Evolutionary conservation across 2,888 invertebrate genomes (phyloP).

Genomic region (Phortica okadai): DNA sequence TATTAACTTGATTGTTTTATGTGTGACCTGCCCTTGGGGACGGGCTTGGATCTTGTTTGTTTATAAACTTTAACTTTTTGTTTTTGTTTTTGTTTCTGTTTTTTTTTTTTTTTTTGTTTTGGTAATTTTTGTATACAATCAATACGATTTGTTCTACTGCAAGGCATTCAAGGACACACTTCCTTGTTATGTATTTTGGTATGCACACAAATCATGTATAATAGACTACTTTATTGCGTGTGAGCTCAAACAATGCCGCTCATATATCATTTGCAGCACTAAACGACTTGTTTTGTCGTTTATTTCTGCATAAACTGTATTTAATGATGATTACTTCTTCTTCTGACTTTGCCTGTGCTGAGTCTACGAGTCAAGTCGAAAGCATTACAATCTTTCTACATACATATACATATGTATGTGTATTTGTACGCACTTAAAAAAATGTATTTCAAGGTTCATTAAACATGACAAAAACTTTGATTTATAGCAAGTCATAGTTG

Average conservation of each 20-base stretch:
- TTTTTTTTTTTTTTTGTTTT: background rate
- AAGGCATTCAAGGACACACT: background rate
- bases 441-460: slow-evolving; percentile 20
- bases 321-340: slow-evolving; percentile 25
- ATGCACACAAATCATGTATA: background rate
- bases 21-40: no score
- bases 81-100: no score
- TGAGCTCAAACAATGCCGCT: background rate
- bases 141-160: background rate
- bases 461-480: background rate
- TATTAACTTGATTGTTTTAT: background rate
- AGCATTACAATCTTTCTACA: background rate
- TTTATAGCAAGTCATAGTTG: no score
- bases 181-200: background rate
- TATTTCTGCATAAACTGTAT: slow-evolving; percentile 11
- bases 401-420: background rate
- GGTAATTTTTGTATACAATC: background rate
- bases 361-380: background rate
- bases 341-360: background rate
- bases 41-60: no score
- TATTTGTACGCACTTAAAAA: background rate
- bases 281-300: background rate
- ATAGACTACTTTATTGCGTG: slow-evolving; percentile 3
- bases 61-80: background rate
- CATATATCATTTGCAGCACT: background rate